These are phyloP conservation scores for Synergus japonicus DNA, from an alignment of 2,888 invertebrate species.

Conservation along the genomic window DNA sequence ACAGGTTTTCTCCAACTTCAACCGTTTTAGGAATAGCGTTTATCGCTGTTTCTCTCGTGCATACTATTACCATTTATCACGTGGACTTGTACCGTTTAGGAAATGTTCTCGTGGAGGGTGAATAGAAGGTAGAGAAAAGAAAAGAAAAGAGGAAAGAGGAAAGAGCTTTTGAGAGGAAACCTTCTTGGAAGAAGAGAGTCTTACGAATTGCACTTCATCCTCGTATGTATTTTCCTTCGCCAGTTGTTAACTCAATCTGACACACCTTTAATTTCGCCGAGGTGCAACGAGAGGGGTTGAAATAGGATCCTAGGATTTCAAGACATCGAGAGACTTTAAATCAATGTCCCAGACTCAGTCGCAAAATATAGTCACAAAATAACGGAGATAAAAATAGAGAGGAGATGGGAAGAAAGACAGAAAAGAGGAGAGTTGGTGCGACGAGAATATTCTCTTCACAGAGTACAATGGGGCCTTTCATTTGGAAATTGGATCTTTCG, in stretches of 20 bases:
- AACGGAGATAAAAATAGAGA: constrained; percentile 36
- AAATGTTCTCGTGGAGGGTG: constrained; percentile 50
- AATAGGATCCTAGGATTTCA: constrained; percentile 28
- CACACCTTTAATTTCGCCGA: background rate
- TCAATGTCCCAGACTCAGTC: constrained; percentile 27
- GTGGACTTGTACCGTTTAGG: constrained; percentile 61
- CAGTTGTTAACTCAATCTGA: constrained; percentile 11
- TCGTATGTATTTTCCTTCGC: background rate
- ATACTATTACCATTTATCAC: constrained; percentile 68
- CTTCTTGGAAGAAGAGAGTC: background rate
- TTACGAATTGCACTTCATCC: background rate
- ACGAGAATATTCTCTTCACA: constrained; percentile 1
- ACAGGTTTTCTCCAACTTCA: background rate
- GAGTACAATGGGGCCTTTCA: constrained; percentile 56
- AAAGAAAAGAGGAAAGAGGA: background rate
- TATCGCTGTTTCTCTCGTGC: constrained; percentile 44
- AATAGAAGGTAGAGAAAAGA: background rate
- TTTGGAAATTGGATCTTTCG: constrained; percentile 54
- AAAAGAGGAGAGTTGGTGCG: constrained; percentile 1
- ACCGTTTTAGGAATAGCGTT: constrained; percentile 20
- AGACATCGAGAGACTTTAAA: constrained; percentile 27
- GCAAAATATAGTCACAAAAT: constrained; percentile 15
- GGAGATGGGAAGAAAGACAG: background rate
- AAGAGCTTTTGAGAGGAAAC: background rate
- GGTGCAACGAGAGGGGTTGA: constrained; percentile 21